phyloP scores from a whole-genome alignment of 1,140 invertebrate species.

The Trichomalopsis sarcophagae region DNA sequence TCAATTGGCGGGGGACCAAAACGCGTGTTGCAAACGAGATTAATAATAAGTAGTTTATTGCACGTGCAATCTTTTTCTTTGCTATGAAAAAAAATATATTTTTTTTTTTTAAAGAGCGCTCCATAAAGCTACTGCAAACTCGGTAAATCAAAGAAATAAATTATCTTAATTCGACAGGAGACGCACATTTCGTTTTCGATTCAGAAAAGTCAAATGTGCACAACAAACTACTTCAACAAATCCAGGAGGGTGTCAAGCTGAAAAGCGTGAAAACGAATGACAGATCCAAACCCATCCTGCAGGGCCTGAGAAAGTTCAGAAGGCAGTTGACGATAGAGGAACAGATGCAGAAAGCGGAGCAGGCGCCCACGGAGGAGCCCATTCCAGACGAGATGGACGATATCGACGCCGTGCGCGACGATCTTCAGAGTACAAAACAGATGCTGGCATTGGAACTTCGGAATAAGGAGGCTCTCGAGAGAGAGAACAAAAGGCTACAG shows the following conservation, averaged over 20 bases:
- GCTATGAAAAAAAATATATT: background rate
- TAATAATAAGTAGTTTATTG: background rate
- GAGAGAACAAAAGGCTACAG: constrained; percentile 89
- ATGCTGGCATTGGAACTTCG: constrained; percentile 89
- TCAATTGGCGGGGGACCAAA: constrained; percentile 23
- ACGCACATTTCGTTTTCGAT: constrained; percentile 89
- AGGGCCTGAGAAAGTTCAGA: constrained; percentile 89
- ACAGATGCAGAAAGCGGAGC: constrained; percentile 85
- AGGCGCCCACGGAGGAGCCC: constrained; percentile 74
- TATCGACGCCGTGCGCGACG: constrained; percentile 92
- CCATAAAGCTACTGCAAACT: background rate
- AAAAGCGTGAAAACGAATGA: constrained; percentile 89
- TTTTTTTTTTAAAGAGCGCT: background rate
- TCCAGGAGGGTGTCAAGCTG: constrained; percentile 85
- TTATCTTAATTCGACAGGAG: constrained; percentile 56
- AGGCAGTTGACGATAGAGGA: constrained; percentile 92
- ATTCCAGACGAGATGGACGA: constrained; percentile 90
- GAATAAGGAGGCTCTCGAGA: constrained; percentile 89
- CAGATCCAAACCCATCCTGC: constrained; percentile 87
- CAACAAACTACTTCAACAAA: constrained; percentile 89
- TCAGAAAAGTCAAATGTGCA: constrained; percentile 89
- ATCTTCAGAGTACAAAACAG: constrained; percentile 93
- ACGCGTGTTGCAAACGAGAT: constrained; percentile 20
- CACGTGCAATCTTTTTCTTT: background rate
- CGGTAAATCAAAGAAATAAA: background rate